Evolutionary conservation across 1,140 invertebrate species (phyloP), one percentile per base, ranked within the genome.

Genomic region (Vanessa atalanta): DNA sequence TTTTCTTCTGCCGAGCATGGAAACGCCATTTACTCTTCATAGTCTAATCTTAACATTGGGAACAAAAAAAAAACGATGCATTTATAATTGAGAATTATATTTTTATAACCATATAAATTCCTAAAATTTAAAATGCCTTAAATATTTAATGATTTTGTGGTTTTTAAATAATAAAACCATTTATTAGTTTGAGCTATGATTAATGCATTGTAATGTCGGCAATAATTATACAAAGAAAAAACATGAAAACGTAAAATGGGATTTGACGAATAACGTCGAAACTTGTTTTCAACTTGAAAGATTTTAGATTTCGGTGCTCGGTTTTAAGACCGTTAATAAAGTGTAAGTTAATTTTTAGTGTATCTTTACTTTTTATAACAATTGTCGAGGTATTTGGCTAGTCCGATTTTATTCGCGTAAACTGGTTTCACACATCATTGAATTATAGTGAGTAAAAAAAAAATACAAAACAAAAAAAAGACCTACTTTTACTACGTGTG

Each of bases 241-340:
- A 5, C 31, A 37, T 37, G 7, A 37, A 37, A 37, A 20, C 20
- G 37, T 43, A 43, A 43, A 43, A 43, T 43, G 51, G 8, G 16
- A 55, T 11, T 20, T 16, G n/a, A 55, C 16, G 6, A 55, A 55
- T 16, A 55, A 1, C 0, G 5, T 55, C 5, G 14, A 57, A 57
- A 57, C 20, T 26, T 15, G 16, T n/a, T 3, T n/a, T 50, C 13
- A 14, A 57, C 12, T 57, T 23, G 16, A 57, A 47, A 72, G 47
- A 61, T 67, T 55, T 75, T 78, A 75, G 74, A 79, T 84, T 83
- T 86, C 85, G 82, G 83, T 85, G 84, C 85, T 89, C 86, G 85
- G 84, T 76, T 64, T 61, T 68, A 60, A 71, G 80, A 53, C 70
- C 70, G 47, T 73, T 2, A 7, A 31, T 70, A 69, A 66, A 20